Evolutionary conservation across 2,888 invertebrate genomes (phyloP).

Genomic region (Sminthurides aquaticus): DNA sequence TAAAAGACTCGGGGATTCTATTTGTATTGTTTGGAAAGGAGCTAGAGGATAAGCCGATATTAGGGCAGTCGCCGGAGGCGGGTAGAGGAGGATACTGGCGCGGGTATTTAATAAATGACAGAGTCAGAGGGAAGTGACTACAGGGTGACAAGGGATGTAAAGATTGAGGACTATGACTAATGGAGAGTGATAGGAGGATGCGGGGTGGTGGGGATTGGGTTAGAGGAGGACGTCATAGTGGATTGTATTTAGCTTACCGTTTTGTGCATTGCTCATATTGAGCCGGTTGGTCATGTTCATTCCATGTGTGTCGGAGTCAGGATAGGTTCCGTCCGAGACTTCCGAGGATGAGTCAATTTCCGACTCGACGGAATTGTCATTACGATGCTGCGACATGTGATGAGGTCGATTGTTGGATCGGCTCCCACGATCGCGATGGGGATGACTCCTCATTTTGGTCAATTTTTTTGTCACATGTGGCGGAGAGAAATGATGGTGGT

Average conservation of each 20-base stretch:
- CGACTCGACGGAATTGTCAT: conserved; percentile 36
- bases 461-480: conserved; percentile 27
- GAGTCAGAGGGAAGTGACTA: no score
- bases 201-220: background rate
- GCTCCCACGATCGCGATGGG: conserved; percentile 26
- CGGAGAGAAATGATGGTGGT: conserved; percentile 39
- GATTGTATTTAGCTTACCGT: conserved; percentile 34
- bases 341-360: conserved; percentile 43
- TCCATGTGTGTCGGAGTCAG: conserved; percentile 38
- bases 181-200: conserved; percentile 1
- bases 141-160: background rate
- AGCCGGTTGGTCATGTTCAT: conserved; percentile 42
- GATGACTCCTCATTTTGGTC: conserved; percentile 28
- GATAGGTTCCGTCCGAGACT: conserved; percentile 41
- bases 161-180: conserved; percentile 4
- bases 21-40: no score
- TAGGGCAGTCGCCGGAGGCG: no score
- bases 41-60: no score
- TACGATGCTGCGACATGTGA: conserved; percentile 33
- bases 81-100: no score
- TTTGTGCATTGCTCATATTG: conserved; percentile 30
- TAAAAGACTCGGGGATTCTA: no score
- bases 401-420: conserved; percentile 29
- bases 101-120: no score
- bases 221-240: no score